A percentile compares a stretch with the other conserved stretches of the same genome.
phyloP scores from a whole-genome alignment of 2,888 invertebrate genomes.

The Doris montereyensis region DNA sequence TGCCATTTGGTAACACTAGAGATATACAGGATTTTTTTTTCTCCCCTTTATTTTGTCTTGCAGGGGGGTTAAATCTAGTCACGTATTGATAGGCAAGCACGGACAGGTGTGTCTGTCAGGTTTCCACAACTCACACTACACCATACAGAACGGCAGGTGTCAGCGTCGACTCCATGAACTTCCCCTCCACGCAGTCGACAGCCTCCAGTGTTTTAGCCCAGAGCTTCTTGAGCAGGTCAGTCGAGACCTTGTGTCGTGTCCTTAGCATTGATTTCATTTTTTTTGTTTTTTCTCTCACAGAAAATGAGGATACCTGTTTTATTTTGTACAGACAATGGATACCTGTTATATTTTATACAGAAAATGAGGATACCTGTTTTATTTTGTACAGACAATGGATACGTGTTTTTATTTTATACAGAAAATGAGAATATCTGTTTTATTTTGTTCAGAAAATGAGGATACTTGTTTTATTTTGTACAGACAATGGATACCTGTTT shows the following conservation, averaged over 20 bases:
- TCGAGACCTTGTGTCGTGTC: neutral
- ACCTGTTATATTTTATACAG: too few relatives aligned
- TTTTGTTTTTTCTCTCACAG: neutral
- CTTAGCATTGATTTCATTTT: neutral
- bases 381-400: too few relatives aligned
- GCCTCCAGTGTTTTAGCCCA: slow-evolving; percentile 92
- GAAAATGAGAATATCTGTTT: too few relatives aligned
- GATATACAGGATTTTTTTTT: too few relatives aligned
- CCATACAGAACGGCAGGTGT: slow-evolving; percentile 82
- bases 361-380: too few relatives aligned
- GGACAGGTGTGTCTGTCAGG: slow-evolving; percentile 85
- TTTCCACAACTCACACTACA: slow-evolving; percentile 83
- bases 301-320: neutral
- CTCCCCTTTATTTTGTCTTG: neutral
- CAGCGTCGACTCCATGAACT: slow-evolving; percentile 83
- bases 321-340: too few relatives aligned
- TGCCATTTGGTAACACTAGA: too few relatives aligned
- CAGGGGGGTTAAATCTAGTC: slow-evolving; percentile 87
- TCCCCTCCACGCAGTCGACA: slow-evolving; percentile 81
- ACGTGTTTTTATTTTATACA: too few relatives aligned
- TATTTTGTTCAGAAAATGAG: too few relatives aligned
- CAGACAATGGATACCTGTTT: too few relatives aligned
- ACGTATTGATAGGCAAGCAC: slow-evolving; percentile 83
- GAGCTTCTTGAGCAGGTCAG: slow-evolving; percentile 88
- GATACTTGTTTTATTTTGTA: too few relatives aligned